These are phyloP conservation scores for Amazona vittata DNA, from an alignment of 2,113 vertebrate genomes.

Conservation along the genomic window DNA sequence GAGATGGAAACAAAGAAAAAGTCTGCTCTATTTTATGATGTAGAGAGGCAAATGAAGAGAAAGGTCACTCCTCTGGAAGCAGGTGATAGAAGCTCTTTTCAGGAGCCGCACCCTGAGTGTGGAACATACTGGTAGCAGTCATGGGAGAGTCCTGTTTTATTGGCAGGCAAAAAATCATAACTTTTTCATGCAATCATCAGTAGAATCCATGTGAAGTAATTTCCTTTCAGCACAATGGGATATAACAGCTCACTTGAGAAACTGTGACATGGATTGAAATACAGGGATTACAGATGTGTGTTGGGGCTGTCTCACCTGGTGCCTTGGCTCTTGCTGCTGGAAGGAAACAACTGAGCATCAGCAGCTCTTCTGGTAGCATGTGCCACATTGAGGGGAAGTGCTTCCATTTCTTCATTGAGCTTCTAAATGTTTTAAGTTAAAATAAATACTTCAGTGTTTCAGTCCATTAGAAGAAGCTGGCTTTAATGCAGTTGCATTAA, in stretches of 20 bases:
- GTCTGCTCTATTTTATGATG: not conserved
- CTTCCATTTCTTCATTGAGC: not conserved
- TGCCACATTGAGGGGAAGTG: not conserved
- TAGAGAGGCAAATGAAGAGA: not conserved
- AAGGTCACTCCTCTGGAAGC: not conserved
- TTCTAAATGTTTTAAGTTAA: conserved; percentile 2
- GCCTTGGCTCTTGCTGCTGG: not conserved
- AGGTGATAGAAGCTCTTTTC: not conserved
- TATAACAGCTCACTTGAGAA: not conserved
- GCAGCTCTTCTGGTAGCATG: not conserved
- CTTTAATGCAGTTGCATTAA: not conserved
- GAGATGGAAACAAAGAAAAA: not conserved
- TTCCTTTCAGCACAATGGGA: not conserved
- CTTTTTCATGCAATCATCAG: not conserved
- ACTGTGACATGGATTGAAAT: not conserved
- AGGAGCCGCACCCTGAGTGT: not conserved
- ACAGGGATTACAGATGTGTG: accelerated
- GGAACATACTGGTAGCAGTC: not conserved
- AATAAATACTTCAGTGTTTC: not conserved
- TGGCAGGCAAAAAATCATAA: not conserved
- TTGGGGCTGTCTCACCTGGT: not conserved
- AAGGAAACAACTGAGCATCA: not conserved
- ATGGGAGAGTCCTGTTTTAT: not conserved
- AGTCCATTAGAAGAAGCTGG: not conserved
- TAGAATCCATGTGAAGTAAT: not conserved